A percentile compares a stretch with the other conserved stretches of the same genome.
phyloP scores from a whole-genome alignment of 2,888 invertebrate species.

The Dioctria linearis region DNA sequence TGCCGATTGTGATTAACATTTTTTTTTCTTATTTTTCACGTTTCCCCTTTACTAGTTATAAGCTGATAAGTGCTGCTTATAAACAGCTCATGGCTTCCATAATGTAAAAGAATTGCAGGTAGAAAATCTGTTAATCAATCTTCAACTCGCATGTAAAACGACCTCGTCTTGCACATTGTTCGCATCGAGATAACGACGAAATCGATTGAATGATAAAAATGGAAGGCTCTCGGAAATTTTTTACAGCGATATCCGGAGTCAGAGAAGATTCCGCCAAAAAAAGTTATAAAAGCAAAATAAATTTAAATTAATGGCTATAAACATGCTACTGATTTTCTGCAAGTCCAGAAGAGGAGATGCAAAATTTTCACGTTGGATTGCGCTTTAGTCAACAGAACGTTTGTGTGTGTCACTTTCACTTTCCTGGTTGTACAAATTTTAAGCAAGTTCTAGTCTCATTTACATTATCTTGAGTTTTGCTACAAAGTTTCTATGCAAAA shows the following conservation, averaged over 20 bases:
- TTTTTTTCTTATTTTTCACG: too few relatives aligned
- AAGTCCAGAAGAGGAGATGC: background rate
- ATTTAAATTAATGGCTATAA: background rate
- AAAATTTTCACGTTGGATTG: background rate
- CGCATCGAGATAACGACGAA: background rate
- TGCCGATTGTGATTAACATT: too few relatives aligned
- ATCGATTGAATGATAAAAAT: background rate
- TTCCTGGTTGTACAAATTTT: too few relatives aligned
- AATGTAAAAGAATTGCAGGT: background rate
- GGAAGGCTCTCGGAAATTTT: background rate
- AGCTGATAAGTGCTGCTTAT: too few relatives aligned
- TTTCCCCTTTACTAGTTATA: too few relatives aligned
- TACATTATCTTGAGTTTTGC: too few relatives aligned
- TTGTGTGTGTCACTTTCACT: too few relatives aligned
- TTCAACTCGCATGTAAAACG: background rate
- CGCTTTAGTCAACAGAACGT: too few relatives aligned
- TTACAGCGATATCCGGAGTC: background rate
- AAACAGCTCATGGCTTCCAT: background rate
- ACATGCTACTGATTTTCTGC: background rate
- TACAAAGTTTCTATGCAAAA: too few relatives aligned
- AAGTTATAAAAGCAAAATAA: background rate
- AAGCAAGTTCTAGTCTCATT: too few relatives aligned
- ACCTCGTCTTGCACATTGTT: constrained; percentile 6
- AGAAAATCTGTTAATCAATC: background rate
- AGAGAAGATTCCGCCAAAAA: background rate